These are phyloP conservation scores for Holacanthus passer DNA, from an alignment of 2,113 vertebrate species.

Conservation along the genomic window DNA sequence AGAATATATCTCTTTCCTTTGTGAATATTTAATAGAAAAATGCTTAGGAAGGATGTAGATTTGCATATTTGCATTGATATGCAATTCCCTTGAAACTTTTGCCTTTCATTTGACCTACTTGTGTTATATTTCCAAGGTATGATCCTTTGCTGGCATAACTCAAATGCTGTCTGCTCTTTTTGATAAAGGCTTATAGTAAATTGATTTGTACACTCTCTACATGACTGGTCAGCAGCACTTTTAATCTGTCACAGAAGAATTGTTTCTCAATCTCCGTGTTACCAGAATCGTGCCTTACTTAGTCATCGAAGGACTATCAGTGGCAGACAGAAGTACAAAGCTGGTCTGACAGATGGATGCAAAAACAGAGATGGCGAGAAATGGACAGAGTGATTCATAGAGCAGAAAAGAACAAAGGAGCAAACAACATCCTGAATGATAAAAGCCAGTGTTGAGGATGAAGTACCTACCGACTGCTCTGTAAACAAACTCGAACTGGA, in stretches of 20 bases:
- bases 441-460: slow-evolving; percentile 45
- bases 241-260: slow-evolving; percentile 26
- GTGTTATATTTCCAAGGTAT: slow-evolving; percentile 43
- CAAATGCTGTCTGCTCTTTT: slow-evolving; percentile 13
- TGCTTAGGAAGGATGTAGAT: slow-evolving; percentile 49
- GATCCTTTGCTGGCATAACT: slow-evolving; percentile 31
- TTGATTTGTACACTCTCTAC: slow-evolving; percentile 41
- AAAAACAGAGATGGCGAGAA: background rate
- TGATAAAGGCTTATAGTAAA: slow-evolving; percentile 34
- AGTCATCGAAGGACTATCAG: background rate
- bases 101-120: slow-evolving; percentile 71
- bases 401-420: slow-evolving; percentile 36
- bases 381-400: slow-evolving; percentile 8
- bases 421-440: slow-evolving; percentile 28
- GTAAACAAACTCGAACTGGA: slow-evolving; percentile 52
- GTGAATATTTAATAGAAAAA: slow-evolving; percentile 72
- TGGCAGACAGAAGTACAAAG: slow-evolving; percentile 8
- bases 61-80: slow-evolving; percentile 73
- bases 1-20: slow-evolving; percentile 48
- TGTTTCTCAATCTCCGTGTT: background rate
- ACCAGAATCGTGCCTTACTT: background rate
- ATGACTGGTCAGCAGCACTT: slow-evolving; percentile 26
- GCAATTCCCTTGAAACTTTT: slow-evolving; percentile 62
- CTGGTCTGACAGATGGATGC: slow-evolving; percentile 10
- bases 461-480: slow-evolving; percentile 33